Evolutionary conservation across 2,888 invertebrate genomes (phyloP).

Genomic region (Nipponacmea schrenckii): DNA sequence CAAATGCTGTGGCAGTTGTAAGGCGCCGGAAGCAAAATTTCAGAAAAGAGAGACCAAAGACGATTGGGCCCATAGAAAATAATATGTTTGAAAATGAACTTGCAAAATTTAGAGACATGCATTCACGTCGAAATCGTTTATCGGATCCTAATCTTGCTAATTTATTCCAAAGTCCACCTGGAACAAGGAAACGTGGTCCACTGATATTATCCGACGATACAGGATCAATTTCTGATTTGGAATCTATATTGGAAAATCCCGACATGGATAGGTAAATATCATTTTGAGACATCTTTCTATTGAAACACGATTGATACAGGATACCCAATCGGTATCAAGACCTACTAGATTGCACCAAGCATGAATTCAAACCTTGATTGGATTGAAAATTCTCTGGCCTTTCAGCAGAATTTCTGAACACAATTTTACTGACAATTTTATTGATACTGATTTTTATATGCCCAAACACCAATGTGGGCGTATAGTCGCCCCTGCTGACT

Average conservation of each 20-base stretch:
- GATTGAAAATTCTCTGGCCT: no score
- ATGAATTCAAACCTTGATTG: no score
- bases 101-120: constrained; percentile 34
- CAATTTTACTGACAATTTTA: no score
- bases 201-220: constrained; percentile 40
- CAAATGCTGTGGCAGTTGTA: not conserved
- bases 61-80: constrained; percentile 35
- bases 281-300: not conserved
- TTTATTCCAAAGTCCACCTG: constrained; percentile 24
- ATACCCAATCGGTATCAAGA: no score
- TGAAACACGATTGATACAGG: no score
- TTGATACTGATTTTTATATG: no score
- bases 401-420: no score
- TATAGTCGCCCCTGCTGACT: no score
- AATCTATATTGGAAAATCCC: constrained; percentile 49
- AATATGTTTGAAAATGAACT: constrained; percentile 38
- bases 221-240: constrained; percentile 46
- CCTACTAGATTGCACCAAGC: no score
- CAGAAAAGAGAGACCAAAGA: constrained; percentile 28
- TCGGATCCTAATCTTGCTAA: constrained; percentile 33
- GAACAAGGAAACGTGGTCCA: constrained; percentile 33
- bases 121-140: constrained; percentile 28
- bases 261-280: constrained; percentile 32
- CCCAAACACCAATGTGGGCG: no score
- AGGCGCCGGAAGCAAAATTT: constrained; percentile 22